phyloP scores from a whole-genome alignment of 1,140 invertebrate species.

The Psilanteris sp. region DNA sequence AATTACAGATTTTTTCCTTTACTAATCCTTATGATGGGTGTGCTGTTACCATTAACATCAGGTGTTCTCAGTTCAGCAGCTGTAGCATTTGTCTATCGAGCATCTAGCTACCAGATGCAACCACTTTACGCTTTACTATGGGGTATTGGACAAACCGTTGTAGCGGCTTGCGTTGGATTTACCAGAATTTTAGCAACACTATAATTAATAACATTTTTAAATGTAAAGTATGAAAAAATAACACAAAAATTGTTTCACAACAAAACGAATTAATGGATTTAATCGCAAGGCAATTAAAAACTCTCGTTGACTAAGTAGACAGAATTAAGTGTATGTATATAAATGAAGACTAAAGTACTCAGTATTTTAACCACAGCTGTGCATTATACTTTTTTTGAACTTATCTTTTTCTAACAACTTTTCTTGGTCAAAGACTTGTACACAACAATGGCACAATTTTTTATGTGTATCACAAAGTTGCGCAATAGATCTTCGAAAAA shows the following conservation, averaged over 20 bases:
- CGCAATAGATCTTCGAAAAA: no score
- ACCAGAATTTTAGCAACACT: constrained; percentile 95
- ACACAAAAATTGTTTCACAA: no score
- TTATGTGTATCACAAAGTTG: no score
- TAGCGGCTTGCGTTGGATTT: constrained; percentile 93
- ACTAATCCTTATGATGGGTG: constrained; percentile 92
- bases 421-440: constrained; percentile 41
- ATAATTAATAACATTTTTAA: constrained; percentile 82
- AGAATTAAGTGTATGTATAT: constrained; percentile 25
- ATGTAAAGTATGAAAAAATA: no score
- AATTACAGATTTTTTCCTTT: constrained; percentile 89
- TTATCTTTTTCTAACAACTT: constrained; percentile 26
- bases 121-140: constrained; percentile 94
- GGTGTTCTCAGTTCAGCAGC: constrained; percentile 94
- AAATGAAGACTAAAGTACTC: constrained; percentile 5
- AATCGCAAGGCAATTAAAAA: no score
- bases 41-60: constrained; percentile 90
- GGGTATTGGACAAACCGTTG: constrained; percentile 95
- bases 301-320: background rate
- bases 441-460: constrained; percentile 47
- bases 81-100: constrained; percentile 95
- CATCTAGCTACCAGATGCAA: constrained; percentile 92
- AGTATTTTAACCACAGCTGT: constrained; percentile 23
- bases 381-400: constrained; percentile 41
- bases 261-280: no score